Percentiles rank a stretch among this genome's conserved stretches.
Evolutionary conservation across 2,888 invertebrate species (phyloP).

Genomic region (Drosophila picticornis): DNA sequence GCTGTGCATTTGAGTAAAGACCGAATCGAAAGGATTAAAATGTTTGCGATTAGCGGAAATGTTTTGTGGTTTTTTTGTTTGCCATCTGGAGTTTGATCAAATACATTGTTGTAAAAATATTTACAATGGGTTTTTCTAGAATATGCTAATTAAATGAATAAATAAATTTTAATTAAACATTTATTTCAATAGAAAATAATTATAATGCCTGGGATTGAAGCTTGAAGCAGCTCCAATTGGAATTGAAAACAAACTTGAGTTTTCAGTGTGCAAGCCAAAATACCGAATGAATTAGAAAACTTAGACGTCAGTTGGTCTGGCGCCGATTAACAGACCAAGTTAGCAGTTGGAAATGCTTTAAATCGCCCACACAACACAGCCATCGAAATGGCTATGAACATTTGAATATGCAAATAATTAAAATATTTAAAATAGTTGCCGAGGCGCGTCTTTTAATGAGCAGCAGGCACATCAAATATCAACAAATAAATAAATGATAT

Average conservation of each 20-base stretch:
- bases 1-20: background rate
- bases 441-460: slow-evolving; percentile 66
- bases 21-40: background rate
- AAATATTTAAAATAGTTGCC: slow-evolving; percentile 76
- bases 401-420: slow-evolving; percentile 71
- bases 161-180: background rate
- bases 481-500: slow-evolving; percentile 31
- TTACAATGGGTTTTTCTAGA: background rate
- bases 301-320: slow-evolving; percentile 68
- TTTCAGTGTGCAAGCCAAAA: background rate
- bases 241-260: too few relatives aligned
- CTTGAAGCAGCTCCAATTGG: background rate
- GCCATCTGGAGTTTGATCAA: background rate
- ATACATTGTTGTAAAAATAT: background rate
- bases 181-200: too few relatives aligned
- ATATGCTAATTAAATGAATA: background rate
- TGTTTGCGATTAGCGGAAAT: background rate
- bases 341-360: slow-evolving; percentile 71
- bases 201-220: background rate
- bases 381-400: slow-evolving; percentile 36
- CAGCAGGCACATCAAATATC: slow-evolving; percentile 26
- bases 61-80: background rate
- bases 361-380: slow-evolving; percentile 18
- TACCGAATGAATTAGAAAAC: background rate
- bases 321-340: slow-evolving; percentile 44